These are phyloP conservation scores for Rhopilema esculentum DNA, from an alignment of 30 jellyfish, hydroid and myxozoan species.

Conservation along the genomic window DNA sequence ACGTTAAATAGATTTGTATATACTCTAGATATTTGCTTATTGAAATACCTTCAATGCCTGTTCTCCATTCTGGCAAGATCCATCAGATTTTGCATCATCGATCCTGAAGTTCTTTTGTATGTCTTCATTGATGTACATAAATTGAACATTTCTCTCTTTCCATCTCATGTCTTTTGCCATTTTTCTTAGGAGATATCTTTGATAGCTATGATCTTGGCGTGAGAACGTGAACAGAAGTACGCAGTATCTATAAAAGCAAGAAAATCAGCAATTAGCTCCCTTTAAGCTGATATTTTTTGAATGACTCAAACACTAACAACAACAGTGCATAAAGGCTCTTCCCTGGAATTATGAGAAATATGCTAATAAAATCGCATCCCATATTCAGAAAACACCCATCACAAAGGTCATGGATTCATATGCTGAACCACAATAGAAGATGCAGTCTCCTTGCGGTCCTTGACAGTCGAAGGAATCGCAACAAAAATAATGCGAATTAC, in stretches of 20 bases:
- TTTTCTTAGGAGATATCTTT: constrained; percentile 65
- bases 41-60: constrained; percentile 63
- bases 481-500: too few species aligned
- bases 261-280: not conserved
- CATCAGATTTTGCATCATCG: not conserved
- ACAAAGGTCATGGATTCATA: too few species aligned
- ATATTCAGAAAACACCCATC: too few species aligned
- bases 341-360: too few species aligned
- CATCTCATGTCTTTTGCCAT: constrained; percentile 61
- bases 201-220: constrained; percentile 70
- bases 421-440: too few species aligned
- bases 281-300: too few species aligned
- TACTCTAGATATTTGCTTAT: too few species aligned
- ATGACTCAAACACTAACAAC: not conserved
- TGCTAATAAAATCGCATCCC: too few species aligned
- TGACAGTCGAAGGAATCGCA: too few species aligned
- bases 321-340: not conserved
- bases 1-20: not conserved
- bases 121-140: constrained; percentile 72
- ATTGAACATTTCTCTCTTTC: constrained; percentile 56
- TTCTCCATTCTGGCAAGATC: constrained; percentile 61
- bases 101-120: constrained; percentile 54
- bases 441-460: too few species aligned
- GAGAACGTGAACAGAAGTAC: constrained; percentile 67
- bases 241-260: constrained; percentile 60